Evolutionary conservation across 2,113 vertebrate genomes (phyloP).

Genomic region (Regulus satrapa): DNA sequence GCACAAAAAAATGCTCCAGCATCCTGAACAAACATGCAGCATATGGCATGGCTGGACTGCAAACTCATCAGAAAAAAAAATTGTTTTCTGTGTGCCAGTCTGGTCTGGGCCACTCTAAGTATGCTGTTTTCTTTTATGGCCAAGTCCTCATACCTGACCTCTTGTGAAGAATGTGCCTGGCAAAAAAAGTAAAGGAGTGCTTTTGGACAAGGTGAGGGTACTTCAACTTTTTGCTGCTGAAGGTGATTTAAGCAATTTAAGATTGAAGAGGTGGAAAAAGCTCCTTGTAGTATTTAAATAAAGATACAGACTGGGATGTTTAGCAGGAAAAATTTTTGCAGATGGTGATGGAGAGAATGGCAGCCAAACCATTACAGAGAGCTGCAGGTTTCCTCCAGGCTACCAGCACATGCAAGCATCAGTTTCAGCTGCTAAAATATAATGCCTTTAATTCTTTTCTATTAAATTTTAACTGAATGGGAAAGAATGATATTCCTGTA

Average conservation of each 20-base stretch:
- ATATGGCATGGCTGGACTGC: not conserved
- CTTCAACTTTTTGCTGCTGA: not conserved
- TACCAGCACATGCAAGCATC: not conserved
- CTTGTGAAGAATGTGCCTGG: accelerated
- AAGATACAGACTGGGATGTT: not conserved
- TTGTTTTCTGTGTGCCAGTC: not conserved
- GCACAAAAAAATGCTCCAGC: not conserved
- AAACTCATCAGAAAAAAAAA: not conserved
- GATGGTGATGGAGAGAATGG: not conserved
- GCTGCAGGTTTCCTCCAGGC: not conserved
- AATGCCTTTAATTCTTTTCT: not conserved
- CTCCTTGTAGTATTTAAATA: not conserved
- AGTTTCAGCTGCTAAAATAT: not conserved
- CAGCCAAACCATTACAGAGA: not conserved
- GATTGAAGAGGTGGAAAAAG: not conserved
- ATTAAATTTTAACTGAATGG: not conserved
- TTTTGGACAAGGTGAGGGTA: not conserved
- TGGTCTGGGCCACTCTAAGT: not conserved
- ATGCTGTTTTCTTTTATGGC: not conserved
- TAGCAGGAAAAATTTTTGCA: not conserved
- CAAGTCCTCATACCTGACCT: not conserved
- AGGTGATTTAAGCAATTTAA: not conserved
- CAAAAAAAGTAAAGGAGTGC: not conserved
- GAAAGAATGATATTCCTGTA: not conserved
- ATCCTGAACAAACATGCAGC: not conserved